A percentile compares a stretch with the other conserved stretches of the same genome.
Evolutionary conservation across 2,888 invertebrate genomes (phyloP).

Genomic region (Drosophila borborema): DNA sequence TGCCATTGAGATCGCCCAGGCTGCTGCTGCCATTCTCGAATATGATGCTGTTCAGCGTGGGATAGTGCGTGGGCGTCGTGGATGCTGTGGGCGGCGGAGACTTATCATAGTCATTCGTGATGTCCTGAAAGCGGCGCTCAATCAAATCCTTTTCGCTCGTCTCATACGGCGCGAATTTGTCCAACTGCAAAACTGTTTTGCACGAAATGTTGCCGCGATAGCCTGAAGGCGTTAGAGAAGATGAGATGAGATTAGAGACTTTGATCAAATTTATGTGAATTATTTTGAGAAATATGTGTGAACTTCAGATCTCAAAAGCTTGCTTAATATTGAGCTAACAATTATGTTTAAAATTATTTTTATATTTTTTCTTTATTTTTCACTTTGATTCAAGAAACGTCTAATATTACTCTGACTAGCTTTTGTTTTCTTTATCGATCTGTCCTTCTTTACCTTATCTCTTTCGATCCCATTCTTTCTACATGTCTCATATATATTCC

Average conservation of each 20-base stretch:
- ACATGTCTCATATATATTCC: background rate
- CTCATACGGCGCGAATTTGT: conserved; percentile 83
- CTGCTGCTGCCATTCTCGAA: conserved; percentile 72
- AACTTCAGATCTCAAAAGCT: background rate
- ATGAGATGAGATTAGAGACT: background rate
- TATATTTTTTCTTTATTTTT: too few species aligned
- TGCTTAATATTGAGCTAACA: background rate
- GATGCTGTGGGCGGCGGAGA: conserved; percentile 80
- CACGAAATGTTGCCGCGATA: conserved; percentile 84
- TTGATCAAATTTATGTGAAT: background rate
- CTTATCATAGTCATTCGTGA: conserved; percentile 83
- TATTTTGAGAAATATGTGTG: background rate
- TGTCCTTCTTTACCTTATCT: too few species aligned
- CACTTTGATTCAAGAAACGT: too few species aligned
- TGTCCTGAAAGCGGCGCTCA: conserved; percentile 84
- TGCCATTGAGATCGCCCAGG: conserved; percentile 67
- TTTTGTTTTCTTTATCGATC: background rate
- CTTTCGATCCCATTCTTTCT: background rate
- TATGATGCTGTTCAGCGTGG: conserved; percentile 78
- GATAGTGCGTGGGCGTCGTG: conserved; percentile 75
- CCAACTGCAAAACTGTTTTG: conserved; percentile 84
- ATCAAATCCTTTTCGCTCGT: conserved; percentile 81
- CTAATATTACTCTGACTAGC: too few species aligned
- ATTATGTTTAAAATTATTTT: too few species aligned
- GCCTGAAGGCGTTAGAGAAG: conserved; percentile 51